These are phyloP conservation scores for Drosophila phalerata DNA, from an alignment of 2,888 invertebrate species.

Conservation along the genomic window DNA sequence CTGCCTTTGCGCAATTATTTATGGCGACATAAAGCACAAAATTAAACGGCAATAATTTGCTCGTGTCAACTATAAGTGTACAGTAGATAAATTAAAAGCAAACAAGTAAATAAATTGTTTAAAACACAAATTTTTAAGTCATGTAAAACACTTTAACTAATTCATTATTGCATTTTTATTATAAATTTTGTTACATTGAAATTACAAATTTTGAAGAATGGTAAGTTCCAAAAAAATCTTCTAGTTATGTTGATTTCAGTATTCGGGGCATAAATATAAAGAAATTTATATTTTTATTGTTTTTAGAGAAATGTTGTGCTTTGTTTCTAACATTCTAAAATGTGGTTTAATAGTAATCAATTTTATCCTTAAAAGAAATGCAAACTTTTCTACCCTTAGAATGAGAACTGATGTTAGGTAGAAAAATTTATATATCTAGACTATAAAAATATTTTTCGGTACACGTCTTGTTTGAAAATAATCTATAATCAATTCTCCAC, in stretches of 20 bases:
- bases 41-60: conserved; percentile 79
- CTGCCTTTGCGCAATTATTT: conserved; percentile 76
- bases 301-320: too few species aligned
- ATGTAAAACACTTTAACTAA: conserved; percentile 13
- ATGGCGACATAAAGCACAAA: conserved; percentile 73
- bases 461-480: not conserved
- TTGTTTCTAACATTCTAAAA: too few species aligned
- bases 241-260: too few species aligned
- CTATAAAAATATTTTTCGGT: not conserved
- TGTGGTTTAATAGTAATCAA: too few species aligned
- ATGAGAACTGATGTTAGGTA: too few species aligned
- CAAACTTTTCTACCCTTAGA: too few species aligned
- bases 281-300: not conserved
- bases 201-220: too few species aligned
- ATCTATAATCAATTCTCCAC: not conserved
- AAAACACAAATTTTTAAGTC: conserved; percentile 35
- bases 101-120: conserved; percentile 63
- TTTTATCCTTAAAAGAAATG: too few species aligned
- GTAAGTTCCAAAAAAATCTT: too few species aligned
- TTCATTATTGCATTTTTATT: not conserved
- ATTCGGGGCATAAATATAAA: too few species aligned
- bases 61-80: conserved; percentile 75
- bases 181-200: not conserved
- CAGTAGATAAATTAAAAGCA: conserved; percentile 76
- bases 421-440: not conserved